These are phyloP conservation scores for Apogon talboti DNA, from an alignment of 2,797 vertebrate genomes.

Conservation along the genomic window DNA sequence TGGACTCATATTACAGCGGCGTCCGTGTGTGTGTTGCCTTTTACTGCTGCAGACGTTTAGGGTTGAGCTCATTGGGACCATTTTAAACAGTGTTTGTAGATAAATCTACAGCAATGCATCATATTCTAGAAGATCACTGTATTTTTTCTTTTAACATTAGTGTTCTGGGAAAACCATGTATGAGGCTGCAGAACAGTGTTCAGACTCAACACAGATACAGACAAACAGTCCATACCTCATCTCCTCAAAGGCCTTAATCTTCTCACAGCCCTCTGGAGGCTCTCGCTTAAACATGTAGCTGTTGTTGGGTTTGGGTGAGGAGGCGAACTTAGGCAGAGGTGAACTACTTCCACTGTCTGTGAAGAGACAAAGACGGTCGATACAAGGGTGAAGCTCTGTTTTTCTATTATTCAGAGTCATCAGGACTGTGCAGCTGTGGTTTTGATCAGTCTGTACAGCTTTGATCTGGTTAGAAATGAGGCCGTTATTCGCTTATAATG, in stretches of 20 bases:
- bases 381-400: background rate
- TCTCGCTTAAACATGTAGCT: slow-evolving; percentile 99
- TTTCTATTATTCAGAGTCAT: background rate
- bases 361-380: slow-evolving; percentile 56
- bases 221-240: slow-evolving; percentile 86
- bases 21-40: too few species aligned
- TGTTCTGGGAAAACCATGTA: too few species aligned
- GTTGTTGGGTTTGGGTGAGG: slow-evolving; percentile 99
- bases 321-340: slow-evolving; percentile 97
- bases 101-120: too few species aligned
- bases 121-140: too few species aligned
- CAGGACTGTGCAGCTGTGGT: background rate
- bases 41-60: too few species aligned
- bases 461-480: too few species aligned
- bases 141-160: too few species aligned
- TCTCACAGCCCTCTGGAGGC: slow-evolving; percentile 98
- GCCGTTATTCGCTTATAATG: too few species aligned
- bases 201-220: background rate
- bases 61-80: too few species aligned
- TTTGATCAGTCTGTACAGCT: background rate
- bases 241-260: slow-evolving; percentile 99
- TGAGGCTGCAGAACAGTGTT: background rate
- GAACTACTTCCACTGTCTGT: slow-evolving; percentile 98
- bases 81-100: too few species aligned
- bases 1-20: too few species aligned